A percentile compares a stretch with the other conserved stretches of the same genome.
Evolutionary conservation across 2,113 vertebrate species (phyloP).

Genomic region (Gallinago undulata): DNA sequence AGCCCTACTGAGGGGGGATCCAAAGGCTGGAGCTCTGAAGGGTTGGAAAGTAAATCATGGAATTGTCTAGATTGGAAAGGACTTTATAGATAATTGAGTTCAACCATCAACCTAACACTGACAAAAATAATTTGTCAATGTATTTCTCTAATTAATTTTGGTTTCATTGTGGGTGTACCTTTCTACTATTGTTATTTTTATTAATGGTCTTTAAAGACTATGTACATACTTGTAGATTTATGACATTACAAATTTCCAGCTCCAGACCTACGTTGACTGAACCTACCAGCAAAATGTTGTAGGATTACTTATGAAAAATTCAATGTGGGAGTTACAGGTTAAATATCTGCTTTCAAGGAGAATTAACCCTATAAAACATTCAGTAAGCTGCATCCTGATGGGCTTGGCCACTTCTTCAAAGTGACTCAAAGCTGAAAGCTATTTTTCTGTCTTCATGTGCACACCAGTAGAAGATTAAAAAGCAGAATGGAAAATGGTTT

Average conservation of each 20-base stretch:
- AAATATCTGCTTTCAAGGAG: background rate
- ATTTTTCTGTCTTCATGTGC: background rate
- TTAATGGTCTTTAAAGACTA: background rate
- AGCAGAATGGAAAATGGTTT: background rate
- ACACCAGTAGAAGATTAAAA: background rate
- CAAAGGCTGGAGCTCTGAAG: background rate
- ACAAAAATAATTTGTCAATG: background rate
- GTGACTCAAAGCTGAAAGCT: background rate
- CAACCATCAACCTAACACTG: too few species aligned
- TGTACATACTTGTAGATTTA: background rate
- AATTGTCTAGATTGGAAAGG: too few species aligned
- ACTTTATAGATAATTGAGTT: background rate
- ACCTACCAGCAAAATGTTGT: background rate
- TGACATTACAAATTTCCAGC: background rate
- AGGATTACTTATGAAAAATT: background rate
- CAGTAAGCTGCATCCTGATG: background rate
- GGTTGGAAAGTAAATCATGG: background rate
- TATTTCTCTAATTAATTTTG: background rate
- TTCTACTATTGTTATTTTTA: background rate
- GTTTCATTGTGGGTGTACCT: background rate
- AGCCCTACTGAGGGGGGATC: background rate
- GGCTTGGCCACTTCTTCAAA: background rate
- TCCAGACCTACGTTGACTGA: background rate
- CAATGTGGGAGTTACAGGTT: background rate
- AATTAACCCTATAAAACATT: background rate